Evolutionary conservation across 2,113 vertebrate genomes (phyloP), one percentile per base, ranked within the genome.

Genomic region (Pelecanoides urinatrix): DNA sequence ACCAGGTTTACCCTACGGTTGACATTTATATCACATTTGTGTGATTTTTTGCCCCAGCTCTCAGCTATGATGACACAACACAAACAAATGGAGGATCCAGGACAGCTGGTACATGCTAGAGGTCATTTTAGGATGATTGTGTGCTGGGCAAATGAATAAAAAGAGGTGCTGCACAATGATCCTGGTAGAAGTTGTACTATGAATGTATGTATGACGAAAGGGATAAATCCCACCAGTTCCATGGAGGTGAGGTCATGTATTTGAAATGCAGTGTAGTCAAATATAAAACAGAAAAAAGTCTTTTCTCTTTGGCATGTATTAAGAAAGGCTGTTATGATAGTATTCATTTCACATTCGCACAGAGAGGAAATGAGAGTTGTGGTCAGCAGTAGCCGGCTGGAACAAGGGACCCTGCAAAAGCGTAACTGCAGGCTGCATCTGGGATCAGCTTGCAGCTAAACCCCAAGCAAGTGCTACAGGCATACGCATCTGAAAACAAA

Each of bases 321-420:
- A 72, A 94, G 83, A 91, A 92, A 74, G 55, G 29, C 67, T 94
- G 78, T 90, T 95, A 62, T 23, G 50, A 38, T 34, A 92, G 67
- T 58, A 71, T 95, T 92, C 47, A 61, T 91, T 96, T 93, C 93
- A 86, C 61, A 32, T 89, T 72, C 3, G 3, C 32, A 20, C 42
- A 61, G 93, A 95, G 63, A 92, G 92, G 95, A 97, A 96, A 92
- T 96, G 72, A 94, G 77, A 90, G n/a, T 55, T 96, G 90, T 74
- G 96, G 96, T 92, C 93, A 94, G 84, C 74, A 77, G 73, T 17
- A 72, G 58, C 40, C 9, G 1, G 34, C 86, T 92, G 65, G 40
- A 93, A 78, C 61, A 86, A 88, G 86, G 68, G 88, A 95, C 82
- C 32, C 47, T 86, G 86, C 56, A 86, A 63, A 86, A 88, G 47